Percentiles rank a stretch among this genome's conserved stretches.
Conservation (phyloP, 2,888 invertebrate species). For the Zootermopsis nevadensis region DNA sequence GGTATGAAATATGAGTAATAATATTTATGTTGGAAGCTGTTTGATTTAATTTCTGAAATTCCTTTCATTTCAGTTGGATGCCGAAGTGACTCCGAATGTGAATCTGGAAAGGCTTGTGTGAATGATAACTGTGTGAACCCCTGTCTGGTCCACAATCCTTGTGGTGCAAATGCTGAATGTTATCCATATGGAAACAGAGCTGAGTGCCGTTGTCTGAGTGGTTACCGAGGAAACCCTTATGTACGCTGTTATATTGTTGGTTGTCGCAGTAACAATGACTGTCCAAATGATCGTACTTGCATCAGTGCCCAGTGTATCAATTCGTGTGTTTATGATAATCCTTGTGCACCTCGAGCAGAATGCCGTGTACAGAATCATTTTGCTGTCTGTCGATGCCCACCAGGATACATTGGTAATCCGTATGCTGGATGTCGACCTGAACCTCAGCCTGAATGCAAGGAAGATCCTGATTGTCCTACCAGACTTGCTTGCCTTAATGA, state of each 20-base stretch:
- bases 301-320: constrained; percentile 87
- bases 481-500: constrained; percentile 83
- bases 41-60: not conserved
- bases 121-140: constrained; percentile 89
- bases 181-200: constrained; percentile 78
- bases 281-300: constrained; percentile 86
- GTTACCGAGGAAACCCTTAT: constrained; percentile 83
- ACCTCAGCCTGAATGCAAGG: constrained; percentile 78
- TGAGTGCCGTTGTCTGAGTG: constrained; percentile 83
- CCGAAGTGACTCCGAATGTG: constrained; percentile 84
- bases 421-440: constrained; percentile 83
- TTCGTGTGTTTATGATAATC: constrained; percentile 82
- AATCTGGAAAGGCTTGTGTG: constrained; percentile 83
- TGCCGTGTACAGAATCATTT: constrained; percentile 86
- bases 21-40: not conserved
- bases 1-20: no score
- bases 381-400: constrained; percentile 86
- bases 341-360: constrained; percentile 81
- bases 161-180: constrained; percentile 87
- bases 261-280: constrained; percentile 88
- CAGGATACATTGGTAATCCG: constrained; percentile 81
- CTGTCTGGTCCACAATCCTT: constrained; percentile 82
- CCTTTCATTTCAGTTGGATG: constrained; percentile 73
- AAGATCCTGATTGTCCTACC: constrained; percentile 85
- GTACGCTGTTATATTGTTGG: constrained; percentile 82